Percentiles rank a stretch among this genome's conserved stretches.
These are phyloP conservation scores for Nematostella vectensis DNA, from an alignment of 92 coral and sea anemone species.

Conservation along the genomic window DNA sequence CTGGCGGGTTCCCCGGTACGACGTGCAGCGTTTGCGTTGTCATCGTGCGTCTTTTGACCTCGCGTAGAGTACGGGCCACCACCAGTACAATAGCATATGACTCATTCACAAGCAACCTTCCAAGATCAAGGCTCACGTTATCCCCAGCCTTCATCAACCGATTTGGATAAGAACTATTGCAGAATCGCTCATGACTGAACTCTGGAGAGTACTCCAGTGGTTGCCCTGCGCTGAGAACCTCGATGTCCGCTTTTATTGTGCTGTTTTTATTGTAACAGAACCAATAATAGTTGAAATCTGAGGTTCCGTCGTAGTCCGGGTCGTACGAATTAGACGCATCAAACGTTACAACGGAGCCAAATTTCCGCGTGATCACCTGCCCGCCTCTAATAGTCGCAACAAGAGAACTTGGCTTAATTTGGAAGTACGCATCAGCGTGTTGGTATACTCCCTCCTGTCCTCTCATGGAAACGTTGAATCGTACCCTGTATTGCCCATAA, in stretches of 20 bases:
- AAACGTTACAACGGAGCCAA: conserved; percentile 8
- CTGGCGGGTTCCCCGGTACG: conserved; percentile 58
- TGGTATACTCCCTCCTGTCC: conserved; percentile 44
- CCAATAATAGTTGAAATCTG: conserved; percentile 44
- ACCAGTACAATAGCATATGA: conserved; percentile 35
- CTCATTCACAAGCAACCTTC: conserved; percentile 16
- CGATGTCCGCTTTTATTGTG: conserved; percentile 1
- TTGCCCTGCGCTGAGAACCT: conserved; percentile 1
- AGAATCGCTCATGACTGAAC: conserved; percentile 19
- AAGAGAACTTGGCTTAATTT: conserved; percentile 32
- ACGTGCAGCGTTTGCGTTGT: conserved; percentile 31
- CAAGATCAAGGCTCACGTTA: conserved; percentile 20
- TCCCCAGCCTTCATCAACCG: conserved; percentile 29
- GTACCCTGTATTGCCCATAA: conserved; percentile 42
- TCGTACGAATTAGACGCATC: conserved; percentile 44
- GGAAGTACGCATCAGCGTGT: conserved; percentile 30
- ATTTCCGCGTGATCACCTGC: conserved; percentile 12
- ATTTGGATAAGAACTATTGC: conserved; percentile 23
- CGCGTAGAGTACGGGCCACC: conserved; percentile 23
- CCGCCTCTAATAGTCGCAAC: conserved; percentile 35
- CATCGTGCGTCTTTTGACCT: conserved; percentile 12
- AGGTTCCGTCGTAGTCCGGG: conserved; percentile 35
- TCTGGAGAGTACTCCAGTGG: conserved; percentile 15
- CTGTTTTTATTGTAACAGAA: conserved; percentile 35
- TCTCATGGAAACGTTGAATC: conserved; percentile 45